phyloP scores from a whole-genome alignment of 2,797 vertebrate species.

The Acridotheres tristis region DNA sequence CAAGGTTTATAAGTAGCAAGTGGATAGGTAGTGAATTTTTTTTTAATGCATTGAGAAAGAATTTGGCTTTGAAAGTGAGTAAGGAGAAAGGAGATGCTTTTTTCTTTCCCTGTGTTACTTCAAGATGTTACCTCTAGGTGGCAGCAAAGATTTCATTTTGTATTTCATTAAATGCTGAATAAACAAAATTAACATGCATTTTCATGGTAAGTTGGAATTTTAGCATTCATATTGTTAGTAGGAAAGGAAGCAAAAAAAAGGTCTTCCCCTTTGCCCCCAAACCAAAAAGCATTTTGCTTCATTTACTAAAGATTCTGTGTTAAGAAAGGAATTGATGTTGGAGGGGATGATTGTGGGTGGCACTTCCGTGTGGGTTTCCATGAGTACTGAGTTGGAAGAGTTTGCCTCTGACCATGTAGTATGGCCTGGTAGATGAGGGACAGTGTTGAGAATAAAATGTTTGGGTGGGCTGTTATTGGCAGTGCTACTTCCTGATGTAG shows the following conservation, averaged over 20 bases:
- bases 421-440: background rate
- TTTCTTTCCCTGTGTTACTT: background rate
- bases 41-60: background rate
- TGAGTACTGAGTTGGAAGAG: background rate
- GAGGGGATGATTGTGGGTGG: background rate
- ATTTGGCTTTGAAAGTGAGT: background rate
- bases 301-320: background rate
- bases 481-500: background rate
- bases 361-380: background rate
- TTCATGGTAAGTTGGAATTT: background rate
- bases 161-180: background rate
- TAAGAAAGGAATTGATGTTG: background rate
- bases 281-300: background rate
- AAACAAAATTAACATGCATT: background rate
- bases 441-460: background rate
- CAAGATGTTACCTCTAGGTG: slow-evolving; percentile 60
- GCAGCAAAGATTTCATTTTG: slow-evolving; percentile 50
- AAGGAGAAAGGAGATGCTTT: background rate
- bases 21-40: background rate
- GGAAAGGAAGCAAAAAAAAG: background rate
- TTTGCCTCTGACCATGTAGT: background rate
- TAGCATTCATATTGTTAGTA: background rate
- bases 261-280: background rate
- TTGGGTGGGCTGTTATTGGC: background rate
- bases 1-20: background rate